phyloP scores from a whole-genome alignment of 2,113 vertebrate species.

The Lophura nycthemera region DNA sequence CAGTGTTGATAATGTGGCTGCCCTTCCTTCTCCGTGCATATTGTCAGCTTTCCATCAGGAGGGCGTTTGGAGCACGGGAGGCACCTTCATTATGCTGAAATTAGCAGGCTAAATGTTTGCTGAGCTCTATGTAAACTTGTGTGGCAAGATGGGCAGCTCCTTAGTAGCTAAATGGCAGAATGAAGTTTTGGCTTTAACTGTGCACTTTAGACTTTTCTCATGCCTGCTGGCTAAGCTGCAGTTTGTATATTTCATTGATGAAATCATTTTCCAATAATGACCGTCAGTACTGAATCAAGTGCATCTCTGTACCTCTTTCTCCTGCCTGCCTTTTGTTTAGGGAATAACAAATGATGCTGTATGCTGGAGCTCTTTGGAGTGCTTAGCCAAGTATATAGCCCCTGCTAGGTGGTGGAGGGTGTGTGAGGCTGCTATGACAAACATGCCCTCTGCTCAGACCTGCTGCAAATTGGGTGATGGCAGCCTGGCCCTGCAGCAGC shows the following conservation, averaged over 20 bases:
- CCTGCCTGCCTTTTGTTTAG: not conserved
- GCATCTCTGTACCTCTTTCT: not conserved
- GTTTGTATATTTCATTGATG: conserved; percentile 29
- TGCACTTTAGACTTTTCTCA: not conserved
- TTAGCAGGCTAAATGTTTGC: not conserved
- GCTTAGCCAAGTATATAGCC: fast-evolving
- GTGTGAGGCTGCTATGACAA: fast-evolving
- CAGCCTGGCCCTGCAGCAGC: not conserved
- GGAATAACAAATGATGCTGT: not conserved
- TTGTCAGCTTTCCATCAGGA: not conserved
- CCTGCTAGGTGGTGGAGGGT: not conserved
- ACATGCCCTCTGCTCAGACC: not conserved
- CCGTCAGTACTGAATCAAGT: conserved; percentile 1
- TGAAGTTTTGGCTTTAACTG: not conserved
- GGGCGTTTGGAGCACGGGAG: not conserved
- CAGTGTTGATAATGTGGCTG: not conserved
- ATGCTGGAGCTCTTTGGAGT: not conserved
- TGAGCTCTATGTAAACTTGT: not conserved
- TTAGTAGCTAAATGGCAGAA: not conserved
- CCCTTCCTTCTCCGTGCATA: not conserved
- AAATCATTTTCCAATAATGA: conserved; percentile 38
- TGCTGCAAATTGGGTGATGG: fast-evolving
- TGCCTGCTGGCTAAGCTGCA: conserved; percentile 2
- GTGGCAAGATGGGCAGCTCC: not conserved
- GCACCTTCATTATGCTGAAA: not conserved